Evolutionary conservation across 2,797 vertebrate genomes (phyloP).

Genomic region (Neosilurus hyrtlii): DNA sequence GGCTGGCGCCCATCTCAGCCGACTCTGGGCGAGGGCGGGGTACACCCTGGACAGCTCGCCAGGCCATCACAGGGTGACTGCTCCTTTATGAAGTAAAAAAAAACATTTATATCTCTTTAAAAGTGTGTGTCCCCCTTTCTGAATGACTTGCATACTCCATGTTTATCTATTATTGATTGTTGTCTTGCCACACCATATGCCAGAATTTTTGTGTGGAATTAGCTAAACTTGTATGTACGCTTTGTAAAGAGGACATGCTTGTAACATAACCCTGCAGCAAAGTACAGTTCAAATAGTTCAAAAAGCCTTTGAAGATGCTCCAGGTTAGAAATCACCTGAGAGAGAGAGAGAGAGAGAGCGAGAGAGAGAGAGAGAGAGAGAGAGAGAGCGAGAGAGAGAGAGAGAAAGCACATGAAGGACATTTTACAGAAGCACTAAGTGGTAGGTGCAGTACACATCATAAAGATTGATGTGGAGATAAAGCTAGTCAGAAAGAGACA

Average conservation of each 20-base stretch:
- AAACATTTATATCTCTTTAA: neutral
- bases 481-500: conserved; percentile 40
- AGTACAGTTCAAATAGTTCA: conserved; percentile 28
- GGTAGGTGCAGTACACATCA: conserved; percentile 74
- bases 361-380: conserved; percentile 17
- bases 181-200: too few relatives aligned
- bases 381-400: conserved; percentile 25
- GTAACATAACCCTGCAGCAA: conserved; percentile 9
- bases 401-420: conserved; percentile 63
- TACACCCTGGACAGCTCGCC: too few relatives aligned
- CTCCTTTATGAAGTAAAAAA: neutral
- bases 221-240: neutral
- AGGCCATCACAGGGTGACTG: too few relatives aligned
- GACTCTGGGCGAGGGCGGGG: too few relatives aligned
- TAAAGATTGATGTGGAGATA: conserved; percentile 76
- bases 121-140: neutral
- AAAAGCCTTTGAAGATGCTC: conserved; percentile 47
- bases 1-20: too few relatives aligned
- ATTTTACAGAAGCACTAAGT: conserved; percentile 75
- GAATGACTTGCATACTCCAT: neutral
- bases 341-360: conserved; percentile 22
- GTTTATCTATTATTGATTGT: neutral
- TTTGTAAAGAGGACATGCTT: neutral
- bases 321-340: conserved; percentile 36
- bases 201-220: neutral